Conservation (phyloP, 2,113 vertebrate genomes). For the Hoplias malabaricus region DNA sequence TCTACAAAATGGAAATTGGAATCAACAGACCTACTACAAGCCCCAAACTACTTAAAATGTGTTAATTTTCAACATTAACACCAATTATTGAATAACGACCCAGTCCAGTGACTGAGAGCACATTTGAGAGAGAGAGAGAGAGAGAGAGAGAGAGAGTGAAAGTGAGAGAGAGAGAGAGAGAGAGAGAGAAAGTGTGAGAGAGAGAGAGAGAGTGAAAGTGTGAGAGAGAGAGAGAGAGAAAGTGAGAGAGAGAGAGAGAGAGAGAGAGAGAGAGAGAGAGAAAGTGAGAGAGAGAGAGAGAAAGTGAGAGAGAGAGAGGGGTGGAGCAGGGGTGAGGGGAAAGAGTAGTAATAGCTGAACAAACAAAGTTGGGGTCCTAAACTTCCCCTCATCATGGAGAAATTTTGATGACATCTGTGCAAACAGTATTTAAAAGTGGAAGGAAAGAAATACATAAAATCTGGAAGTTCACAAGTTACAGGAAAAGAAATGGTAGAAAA, state of each 20-base stretch:
- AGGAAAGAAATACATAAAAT: conserved; percentile 6
- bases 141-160: not conserved
- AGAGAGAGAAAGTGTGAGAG: not conserved
- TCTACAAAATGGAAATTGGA: not conserved
- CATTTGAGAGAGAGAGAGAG: no score
- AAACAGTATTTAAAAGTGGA: not conserved
- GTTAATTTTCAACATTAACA: not conserved
- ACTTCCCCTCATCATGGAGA: not conserved
- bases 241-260: not conserved
- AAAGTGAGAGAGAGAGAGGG: not conserved
- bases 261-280: no score
- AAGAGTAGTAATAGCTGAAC: not conserved
- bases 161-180: not conserved
- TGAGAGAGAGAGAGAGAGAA: not conserved
- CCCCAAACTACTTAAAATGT: not conserved
- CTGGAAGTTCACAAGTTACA: not conserved
- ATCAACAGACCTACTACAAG: not conserved
- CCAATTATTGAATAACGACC: not conserved
- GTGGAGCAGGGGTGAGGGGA: not conserved
- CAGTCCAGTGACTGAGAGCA: not conserved
- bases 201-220: no score
- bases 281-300: no score
- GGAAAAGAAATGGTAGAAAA: not conserved
- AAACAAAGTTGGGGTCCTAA: not conserved
- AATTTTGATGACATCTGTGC: not conserved